Conservation (phyloP, 2,113 vertebrate genomes). For the Meriones unguiculatus region DNA sequence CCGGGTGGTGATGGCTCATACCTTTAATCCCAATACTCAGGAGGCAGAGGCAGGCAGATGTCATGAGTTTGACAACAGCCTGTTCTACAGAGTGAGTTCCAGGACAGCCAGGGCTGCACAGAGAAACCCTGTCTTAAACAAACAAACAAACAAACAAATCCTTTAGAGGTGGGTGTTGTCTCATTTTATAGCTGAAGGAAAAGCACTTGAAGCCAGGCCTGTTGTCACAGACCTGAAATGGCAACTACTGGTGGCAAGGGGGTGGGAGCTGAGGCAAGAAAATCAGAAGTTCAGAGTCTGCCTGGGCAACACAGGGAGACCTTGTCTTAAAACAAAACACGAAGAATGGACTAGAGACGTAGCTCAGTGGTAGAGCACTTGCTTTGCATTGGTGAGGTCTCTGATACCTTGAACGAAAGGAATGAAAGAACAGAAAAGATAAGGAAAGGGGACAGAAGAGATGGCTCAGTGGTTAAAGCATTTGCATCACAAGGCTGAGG, state of each 20-base stretch:
- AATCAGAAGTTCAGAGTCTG: neutral
- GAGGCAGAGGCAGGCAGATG: neutral
- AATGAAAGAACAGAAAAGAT: neutral
- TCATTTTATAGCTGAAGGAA: neutral
- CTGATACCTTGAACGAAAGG: neutral
- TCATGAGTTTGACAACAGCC: neutral
- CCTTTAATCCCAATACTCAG: neutral
- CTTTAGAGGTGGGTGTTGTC: neutral
- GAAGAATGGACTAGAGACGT: neutral
- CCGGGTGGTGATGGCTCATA: neutral
- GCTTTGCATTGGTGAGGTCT: neutral
- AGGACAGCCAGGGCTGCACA: neutral
- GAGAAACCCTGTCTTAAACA: neutral
- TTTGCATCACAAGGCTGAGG: neutral
- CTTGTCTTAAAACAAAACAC: neutral
- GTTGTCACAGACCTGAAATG: neutral
- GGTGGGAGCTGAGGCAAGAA: neutral
- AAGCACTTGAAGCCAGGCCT: neutral
- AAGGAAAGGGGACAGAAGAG: neutral
- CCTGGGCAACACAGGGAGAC: neutral
- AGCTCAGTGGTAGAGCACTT: neutral
- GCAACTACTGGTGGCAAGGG: neutral
- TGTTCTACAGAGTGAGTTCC: neutral
- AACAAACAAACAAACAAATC: neutral
- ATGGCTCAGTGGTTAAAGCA: neutral